Evolutionary conservation across 2,888 invertebrate species (phyloP).

Genomic region (Neoaliturus tenellus): DNA sequence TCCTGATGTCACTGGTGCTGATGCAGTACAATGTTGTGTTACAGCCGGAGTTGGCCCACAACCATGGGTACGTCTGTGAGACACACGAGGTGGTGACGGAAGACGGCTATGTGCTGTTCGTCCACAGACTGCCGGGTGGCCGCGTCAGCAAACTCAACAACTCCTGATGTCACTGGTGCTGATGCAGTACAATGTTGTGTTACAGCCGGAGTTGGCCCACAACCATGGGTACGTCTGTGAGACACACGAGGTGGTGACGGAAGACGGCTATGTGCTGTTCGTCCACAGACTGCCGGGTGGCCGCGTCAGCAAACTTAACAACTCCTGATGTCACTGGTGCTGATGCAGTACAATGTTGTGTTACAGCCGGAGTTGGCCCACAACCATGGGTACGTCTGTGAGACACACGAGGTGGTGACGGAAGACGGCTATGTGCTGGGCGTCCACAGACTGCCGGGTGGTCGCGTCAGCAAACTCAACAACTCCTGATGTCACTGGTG

Average conservation of each 20-base stretch:
- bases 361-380: slow-evolving; percentile 75
- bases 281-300: slow-evolving; percentile 78
- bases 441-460: slow-evolving; percentile 78
- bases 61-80: slow-evolving; percentile 75
- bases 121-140: slow-evolving; percentile 78
- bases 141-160: slow-evolving; percentile 66
- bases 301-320: slow-evolving; percentile 63
- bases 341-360: slow-evolving; percentile 72
- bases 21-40: slow-evolving; percentile 71
- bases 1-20: slow-evolving; percentile 71
- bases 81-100: slow-evolving; percentile 74
- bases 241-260: slow-evolving; percentile 74
- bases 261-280: slow-evolving; percentile 79
- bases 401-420: slow-evolving; percentile 75
- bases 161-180: slow-evolving; percentile 71
- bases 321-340: slow-evolving; percentile 71
- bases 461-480: slow-evolving; percentile 64
- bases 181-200: slow-evolving; percentile 72
- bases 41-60: slow-evolving; percentile 75
- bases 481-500: slow-evolving; percentile 72
- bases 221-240: slow-evolving; percentile 75
- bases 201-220: slow-evolving; percentile 75
- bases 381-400: slow-evolving; percentile 74
- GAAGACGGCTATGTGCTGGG: slow-evolving; percentile 79
- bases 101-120: slow-evolving; percentile 78